Conservation (phyloP, 2,888 invertebrate species). For the Eupithecia pulchellata region DNA sequence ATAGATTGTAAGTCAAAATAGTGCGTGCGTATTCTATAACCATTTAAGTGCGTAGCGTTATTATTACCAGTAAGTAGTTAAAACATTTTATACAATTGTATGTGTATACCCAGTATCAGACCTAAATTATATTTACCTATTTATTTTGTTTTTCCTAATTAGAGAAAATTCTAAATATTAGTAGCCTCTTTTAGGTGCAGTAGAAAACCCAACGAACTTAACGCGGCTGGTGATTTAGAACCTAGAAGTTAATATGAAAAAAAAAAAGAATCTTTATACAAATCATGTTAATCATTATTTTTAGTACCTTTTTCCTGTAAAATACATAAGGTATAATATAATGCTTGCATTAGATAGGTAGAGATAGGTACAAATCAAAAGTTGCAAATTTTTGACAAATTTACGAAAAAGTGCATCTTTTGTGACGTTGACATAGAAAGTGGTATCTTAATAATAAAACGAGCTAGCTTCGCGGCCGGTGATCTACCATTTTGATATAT, state of each 20-base stretch:
- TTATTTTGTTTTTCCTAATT: slow-evolving; percentile 48
- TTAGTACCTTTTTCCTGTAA: neutral
- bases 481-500: too few relatives aligned
- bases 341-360: neutral
- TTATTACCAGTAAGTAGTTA: slow-evolving; percentile 45
- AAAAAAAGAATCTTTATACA: neutral
- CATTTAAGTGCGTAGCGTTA: slow-evolving; percentile 36
- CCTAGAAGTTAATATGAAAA: neutral
- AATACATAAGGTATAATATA: neutral
- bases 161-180: slow-evolving; percentile 3
- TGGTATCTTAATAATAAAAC: too few relatives aligned
- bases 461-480: too few relatives aligned
- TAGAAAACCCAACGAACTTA: slow-evolving; percentile 3
- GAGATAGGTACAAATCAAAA: slow-evolving; percentile 43
- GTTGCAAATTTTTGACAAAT: slow-evolving; percentile 64
- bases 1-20: neutral
- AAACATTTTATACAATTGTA: slow-evolving; percentile 29
- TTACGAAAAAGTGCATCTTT: slow-evolving; percentile 70
- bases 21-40: slow-evolving; percentile 28
- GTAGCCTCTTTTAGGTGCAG: neutral
- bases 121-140: slow-evolving; percentile 47
- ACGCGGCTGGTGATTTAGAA: neutral
- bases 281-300: neutral
- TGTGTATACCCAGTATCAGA: slow-evolving; percentile 46
- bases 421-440: slow-evolving; percentile 22